Conservation (phyloP, 2,113 vertebrate genomes). For the Pterocles burchelli region DNA sequence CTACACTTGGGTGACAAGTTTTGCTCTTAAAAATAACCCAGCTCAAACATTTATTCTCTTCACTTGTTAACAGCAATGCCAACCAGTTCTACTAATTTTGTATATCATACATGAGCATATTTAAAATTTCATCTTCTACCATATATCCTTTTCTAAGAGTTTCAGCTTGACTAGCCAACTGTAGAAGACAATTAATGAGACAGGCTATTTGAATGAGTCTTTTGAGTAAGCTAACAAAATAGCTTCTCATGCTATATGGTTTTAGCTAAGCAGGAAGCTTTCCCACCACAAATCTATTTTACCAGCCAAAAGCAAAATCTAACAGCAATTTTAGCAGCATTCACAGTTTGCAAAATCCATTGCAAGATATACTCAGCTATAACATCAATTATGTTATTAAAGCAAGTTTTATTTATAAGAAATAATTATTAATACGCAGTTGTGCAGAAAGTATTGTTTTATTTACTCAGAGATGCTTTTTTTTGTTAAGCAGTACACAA, state of each 20-base stretch:
- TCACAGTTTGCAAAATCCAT: not conserved
- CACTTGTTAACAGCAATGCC: not conserved
- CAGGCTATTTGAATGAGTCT: not conserved
- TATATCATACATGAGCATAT: not conserved
- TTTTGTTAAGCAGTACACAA: not conserved
- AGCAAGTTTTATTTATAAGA: not conserved
- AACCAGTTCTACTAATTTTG: not conserved
- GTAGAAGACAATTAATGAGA: not conserved
- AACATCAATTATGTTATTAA: not conserved
- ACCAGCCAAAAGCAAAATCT: not conserved
- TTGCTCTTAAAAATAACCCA: not conserved
- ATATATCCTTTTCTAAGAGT: not conserved
- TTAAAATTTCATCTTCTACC: not conserved
- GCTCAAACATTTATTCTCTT: not conserved
- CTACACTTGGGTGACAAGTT: not conserved
- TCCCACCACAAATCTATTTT: not conserved
- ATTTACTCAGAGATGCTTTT: accelerated
- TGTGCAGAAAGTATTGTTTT: not conserved
- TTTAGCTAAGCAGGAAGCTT: not conserved
- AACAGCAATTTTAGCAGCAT: not conserved
- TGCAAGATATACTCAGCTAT: not conserved
- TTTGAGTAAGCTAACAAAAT: not conserved
- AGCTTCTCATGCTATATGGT: not conserved
- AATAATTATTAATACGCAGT: not conserved
- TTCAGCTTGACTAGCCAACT: not conserved